A percentile compares a stretch with the other conserved stretches of the same genome.
Evolutionary conservation across 2,888 invertebrate species (phyloP).

Genomic region (Drosophila bunnanda): DNA sequence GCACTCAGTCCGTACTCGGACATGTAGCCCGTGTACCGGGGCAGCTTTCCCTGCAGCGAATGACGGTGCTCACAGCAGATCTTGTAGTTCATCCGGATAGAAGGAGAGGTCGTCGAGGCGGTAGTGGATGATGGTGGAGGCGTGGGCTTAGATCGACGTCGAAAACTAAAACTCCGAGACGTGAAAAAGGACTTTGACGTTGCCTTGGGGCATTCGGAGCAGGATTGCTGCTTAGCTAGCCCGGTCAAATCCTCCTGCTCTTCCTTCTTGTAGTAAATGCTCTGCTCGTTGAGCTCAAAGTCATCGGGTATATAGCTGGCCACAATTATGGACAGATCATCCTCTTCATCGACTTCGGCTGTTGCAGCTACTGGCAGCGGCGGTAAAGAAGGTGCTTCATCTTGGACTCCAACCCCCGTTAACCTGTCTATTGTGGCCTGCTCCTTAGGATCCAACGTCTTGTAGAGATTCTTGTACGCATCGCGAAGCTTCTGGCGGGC

Average conservation of each 20-base stretch:
- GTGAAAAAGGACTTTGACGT: slow-evolving; percentile 63
- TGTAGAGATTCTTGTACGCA: slow-evolving; percentile 61
- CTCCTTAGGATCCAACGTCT: slow-evolving; percentile 48
- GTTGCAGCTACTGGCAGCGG: slow-evolving; percentile 14
- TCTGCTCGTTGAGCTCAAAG: slow-evolving; percentile 64
- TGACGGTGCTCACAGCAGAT: slow-evolving; percentile 85
- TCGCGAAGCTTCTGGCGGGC: slow-evolving; percentile 63
- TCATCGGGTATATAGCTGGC: slow-evolving; percentile 82
- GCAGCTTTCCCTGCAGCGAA: slow-evolving; percentile 84
- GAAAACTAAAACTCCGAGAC: slow-evolving; percentile 78
- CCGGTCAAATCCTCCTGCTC: slow-evolving; percentile 4
- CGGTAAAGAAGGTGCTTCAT: not conserved
- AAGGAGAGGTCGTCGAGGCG: slow-evolving; percentile 20
- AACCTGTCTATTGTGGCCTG: slow-evolving; percentile 55
- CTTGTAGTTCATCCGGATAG: slow-evolving; percentile 82
- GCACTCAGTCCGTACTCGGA: slow-evolving; percentile 86
- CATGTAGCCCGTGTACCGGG: slow-evolving; percentile 85
- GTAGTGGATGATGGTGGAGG: slow-evolving; percentile 37
- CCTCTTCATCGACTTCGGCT: slow-evolving; percentile 73
- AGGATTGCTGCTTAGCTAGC: not conserved
- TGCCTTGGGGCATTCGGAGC: slow-evolving; percentile 34
- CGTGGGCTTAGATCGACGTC: slow-evolving; percentile 61
- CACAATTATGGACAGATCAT: slow-evolving; percentile 83
- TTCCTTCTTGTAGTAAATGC: slow-evolving; percentile 68
- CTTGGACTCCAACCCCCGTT: slow-evolving; percentile 27